Percentiles rank a stretch among this genome's conserved stretches.
phyloP scores from a whole-genome alignment of 2,888 invertebrate species.

The Himalopsyche anomala region DNA sequence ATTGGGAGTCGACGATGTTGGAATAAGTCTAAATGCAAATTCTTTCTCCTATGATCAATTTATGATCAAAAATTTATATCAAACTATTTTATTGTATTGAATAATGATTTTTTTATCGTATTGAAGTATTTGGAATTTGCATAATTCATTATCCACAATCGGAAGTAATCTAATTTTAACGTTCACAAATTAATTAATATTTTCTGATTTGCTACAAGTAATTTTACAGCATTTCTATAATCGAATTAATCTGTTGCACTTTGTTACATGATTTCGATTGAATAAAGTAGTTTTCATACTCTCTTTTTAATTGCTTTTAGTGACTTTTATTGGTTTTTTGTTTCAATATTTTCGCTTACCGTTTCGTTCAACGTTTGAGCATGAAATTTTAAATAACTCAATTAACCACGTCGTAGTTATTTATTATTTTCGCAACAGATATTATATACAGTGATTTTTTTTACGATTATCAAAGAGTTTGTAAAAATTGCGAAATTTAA shows the following conservation, averaged over 20 bases:
- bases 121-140: no score
- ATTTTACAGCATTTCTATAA: not conserved
- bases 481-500: no score
- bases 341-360: not conserved
- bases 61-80: no score
- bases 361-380: not conserved
- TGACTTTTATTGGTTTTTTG: not conserved
- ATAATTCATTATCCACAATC: no score
- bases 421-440: no score
- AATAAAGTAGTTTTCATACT: not conserved
- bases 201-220: not conserved
- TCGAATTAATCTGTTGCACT: not conserved
- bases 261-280: not conserved
- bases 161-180: not conserved
- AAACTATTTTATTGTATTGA: no score
- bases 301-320: constrained; percentile 26
- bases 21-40: no score
- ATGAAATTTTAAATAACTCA: constrained; percentile 31
- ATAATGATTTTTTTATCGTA: no score
- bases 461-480: no score
- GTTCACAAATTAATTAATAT: not conserved
- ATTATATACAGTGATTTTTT: no score
- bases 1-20: no score
- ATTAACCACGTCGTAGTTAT: not conserved
- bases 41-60: no score